Evolutionary conservation across 2,797 vertebrate species (phyloP).

Genomic region (Centroberyx gerrardi): DNA sequence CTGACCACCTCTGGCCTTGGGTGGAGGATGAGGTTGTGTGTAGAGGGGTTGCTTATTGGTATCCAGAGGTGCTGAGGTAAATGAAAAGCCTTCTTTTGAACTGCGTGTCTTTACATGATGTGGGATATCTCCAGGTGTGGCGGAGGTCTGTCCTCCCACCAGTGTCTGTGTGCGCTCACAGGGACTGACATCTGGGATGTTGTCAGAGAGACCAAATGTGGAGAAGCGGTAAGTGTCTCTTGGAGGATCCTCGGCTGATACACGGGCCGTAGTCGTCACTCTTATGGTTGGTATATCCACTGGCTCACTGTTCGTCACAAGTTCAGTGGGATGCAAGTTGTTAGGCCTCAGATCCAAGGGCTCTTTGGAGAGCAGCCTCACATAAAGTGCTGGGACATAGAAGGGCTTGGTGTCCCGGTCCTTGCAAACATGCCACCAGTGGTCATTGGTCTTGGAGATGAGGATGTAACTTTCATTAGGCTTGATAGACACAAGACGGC

Average conservation of each 20-base stretch:
- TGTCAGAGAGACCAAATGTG: conserved; percentile 69
- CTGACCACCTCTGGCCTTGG: conserved; percentile 16
- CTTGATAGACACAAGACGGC: conserved; percentile 90
- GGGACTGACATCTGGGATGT: conserved; percentile 29
- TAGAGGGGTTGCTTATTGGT: not conserved
- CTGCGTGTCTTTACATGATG: conserved; percentile 7
- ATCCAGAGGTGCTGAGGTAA: not conserved
- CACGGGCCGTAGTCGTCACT: not conserved
- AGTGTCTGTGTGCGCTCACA: conserved; percentile 4
- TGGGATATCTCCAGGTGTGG: not conserved
- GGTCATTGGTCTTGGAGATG: conserved; percentile 92
- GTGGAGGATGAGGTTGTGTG: conserved; percentile 26
- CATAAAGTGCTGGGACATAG: conserved; percentile 93
- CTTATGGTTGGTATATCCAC: not conserved
- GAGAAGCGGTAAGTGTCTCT: conserved; percentile 62
- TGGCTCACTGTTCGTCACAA: not conserved
- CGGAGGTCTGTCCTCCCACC: not conserved
- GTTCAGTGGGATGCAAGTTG: conserved; percentile 13
- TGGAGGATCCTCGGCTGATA: conserved; percentile 4
- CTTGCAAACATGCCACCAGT: conserved; percentile 96
- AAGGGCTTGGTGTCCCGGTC: conserved; percentile 89
- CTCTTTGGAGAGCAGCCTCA: conserved; percentile 81
- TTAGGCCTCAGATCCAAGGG: not conserved
- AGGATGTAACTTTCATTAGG: conserved; percentile 92
- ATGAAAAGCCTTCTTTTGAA: conserved; percentile 3